These are phyloP conservation scores for Macrotis lagotis DNA, from an alignment of 2,113 vertebrate species.

Conservation along the genomic window DNA sequence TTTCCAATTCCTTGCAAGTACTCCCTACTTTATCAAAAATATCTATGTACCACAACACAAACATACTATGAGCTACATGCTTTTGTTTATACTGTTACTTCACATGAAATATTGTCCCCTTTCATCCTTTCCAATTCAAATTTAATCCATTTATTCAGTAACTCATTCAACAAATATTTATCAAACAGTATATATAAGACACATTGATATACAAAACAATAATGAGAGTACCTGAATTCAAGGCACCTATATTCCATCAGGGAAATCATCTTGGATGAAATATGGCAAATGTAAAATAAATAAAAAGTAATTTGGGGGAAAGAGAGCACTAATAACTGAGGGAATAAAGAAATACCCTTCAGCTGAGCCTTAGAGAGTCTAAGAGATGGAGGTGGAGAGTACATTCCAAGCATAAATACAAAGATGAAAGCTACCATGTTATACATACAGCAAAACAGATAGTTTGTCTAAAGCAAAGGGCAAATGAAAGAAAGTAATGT, in stretches of 20 bases:
- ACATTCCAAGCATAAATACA: background rate
- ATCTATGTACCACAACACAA: background rate
- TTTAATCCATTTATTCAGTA: slow-evolving; percentile 9
- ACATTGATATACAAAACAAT: background rate
- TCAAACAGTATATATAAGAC: background rate
- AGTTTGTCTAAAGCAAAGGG: background rate
- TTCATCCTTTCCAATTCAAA: slow-evolving; percentile 8
- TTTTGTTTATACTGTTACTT: background rate
- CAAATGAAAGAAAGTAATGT: background rate
- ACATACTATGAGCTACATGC: background rate
- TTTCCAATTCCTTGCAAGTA: slow-evolving; percentile 23
- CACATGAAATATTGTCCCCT: background rate
- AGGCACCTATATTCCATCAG: background rate
- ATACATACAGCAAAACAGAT: background rate
- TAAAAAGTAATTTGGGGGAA: background rate
- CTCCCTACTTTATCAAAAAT: background rate
- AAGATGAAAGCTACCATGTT: background rate
- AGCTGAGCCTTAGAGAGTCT: background rate
- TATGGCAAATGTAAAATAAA: slow-evolving; percentile 18
- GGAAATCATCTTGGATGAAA: background rate
- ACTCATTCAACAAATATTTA: slow-evolving; percentile 5
- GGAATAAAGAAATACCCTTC: background rate
- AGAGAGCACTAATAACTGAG: background rate
- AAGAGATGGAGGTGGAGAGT: background rate
- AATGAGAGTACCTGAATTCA: background rate